Evolutionary conservation across 2,888 invertebrate species (phyloP).

Genomic region (Drosophila prolongata): DNA sequence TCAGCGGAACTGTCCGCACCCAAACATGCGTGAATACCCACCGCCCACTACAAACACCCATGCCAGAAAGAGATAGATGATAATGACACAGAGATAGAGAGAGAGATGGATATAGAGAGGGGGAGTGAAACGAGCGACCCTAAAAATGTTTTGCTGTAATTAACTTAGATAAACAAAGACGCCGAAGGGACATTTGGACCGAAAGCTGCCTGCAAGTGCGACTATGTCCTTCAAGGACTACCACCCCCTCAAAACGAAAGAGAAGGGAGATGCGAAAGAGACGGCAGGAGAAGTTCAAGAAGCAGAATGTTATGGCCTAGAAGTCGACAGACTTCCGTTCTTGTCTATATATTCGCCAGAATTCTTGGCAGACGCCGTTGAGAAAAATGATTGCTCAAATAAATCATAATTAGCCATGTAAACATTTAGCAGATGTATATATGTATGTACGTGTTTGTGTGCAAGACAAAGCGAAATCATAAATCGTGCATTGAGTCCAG

Average conservation of each 20-base stretch:
- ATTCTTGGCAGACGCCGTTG: conserved; percentile 50
- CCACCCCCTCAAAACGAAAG: conserved; percentile 8
- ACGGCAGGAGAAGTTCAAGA: background rate
- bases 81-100: background rate
- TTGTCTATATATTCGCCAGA: conserved; percentile 17
- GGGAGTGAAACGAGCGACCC: conserved; percentile 50
- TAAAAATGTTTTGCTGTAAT: conserved; percentile 78
- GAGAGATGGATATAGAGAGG: background rate
- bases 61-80: conserved; percentile 16
- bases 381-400: conserved; percentile 64
- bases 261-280: conserved; percentile 2
- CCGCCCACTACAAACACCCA: conserved; percentile 12
- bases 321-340: conserved; percentile 21
- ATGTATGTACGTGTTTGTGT: conserved; percentile 5
- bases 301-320: background rate
- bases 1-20: conserved; percentile 80
- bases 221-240: conserved; percentile 23
- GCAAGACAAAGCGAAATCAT: conserved; percentile 53
- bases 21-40: conserved; percentile 74
- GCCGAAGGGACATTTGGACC: conserved; percentile 53
- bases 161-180: conserved; percentile 78
- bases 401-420: conserved; percentile 76
- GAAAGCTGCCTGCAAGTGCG: conserved; percentile 22
- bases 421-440: conserved; percentile 50
- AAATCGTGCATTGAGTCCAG: conserved; percentile 49